These are phyloP conservation scores for Cebidichthys violaceus DNA, from an alignment of 2,113 vertebrate genomes.

Conservation along the genomic window DNA sequence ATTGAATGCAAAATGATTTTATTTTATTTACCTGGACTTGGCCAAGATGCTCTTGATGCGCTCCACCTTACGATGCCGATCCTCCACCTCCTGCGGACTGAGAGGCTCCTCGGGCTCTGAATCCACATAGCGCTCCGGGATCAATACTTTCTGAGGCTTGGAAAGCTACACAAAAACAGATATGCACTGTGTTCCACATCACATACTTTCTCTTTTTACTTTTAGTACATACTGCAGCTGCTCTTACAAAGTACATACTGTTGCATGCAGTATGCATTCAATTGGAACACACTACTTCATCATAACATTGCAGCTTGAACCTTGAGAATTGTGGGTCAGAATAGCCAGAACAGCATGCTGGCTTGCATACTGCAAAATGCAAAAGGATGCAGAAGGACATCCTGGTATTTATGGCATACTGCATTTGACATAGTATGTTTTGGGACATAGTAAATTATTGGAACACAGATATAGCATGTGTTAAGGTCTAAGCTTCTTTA, in stretches of 20 bases:
- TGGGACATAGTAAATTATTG: background rate
- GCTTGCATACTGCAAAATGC: too few species aligned
- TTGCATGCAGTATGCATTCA: too few species aligned
- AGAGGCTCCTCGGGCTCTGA: constrained; percentile 92
- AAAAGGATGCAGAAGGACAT: background rate
- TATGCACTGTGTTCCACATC: background rate
- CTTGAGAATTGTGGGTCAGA: too few species aligned
- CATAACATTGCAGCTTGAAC: too few species aligned
- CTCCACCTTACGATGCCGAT: constrained; percentile 92
- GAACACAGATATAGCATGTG: background rate
- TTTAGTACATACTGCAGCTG: background rate
- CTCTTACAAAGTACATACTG: too few species aligned
- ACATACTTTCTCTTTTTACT: background rate
- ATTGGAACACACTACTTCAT: too few species aligned
- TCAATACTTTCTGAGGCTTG: constrained; percentile 93
- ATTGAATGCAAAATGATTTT: background rate
- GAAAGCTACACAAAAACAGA: constrained; percentile 84
- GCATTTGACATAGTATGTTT: background rate
- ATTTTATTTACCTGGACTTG: constrained; percentile 90
- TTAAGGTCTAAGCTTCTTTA: background rate
- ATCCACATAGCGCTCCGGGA: constrained; percentile 95
- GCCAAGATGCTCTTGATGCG: constrained; percentile 96
- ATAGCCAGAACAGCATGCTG: too few species aligned
- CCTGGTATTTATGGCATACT: background rate
- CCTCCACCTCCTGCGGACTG: constrained; percentile 92